These are phyloP conservation scores for Trichopoda pennipes DNA, from an alignment of 2,888 invertebrate species.

Conservation along the genomic window DNA sequence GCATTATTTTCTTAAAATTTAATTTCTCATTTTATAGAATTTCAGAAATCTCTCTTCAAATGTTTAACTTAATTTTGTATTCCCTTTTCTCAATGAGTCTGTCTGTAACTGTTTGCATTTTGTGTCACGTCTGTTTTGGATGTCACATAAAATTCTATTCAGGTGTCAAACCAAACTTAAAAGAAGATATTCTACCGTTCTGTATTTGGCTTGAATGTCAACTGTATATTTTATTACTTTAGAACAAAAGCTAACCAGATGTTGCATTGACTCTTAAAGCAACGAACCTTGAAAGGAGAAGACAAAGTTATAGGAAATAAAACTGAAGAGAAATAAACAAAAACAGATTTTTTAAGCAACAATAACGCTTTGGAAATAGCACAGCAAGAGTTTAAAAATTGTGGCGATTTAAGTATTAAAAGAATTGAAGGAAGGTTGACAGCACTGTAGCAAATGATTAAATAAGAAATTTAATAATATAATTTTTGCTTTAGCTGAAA, in stretches of 20 bases:
- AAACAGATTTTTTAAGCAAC: conserved; percentile 7
- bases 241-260: conserved; percentile 49
- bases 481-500: too few relatives aligned
- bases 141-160: conserved; percentile 66
- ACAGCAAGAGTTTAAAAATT: not conserved
- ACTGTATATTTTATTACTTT: conserved; percentile 54
- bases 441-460: not conserved
- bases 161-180: conserved; percentile 62
- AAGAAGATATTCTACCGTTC: conserved; percentile 66
- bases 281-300: not conserved
- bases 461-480: too few relatives aligned
- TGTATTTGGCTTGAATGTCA: conserved; percentile 62
- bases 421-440: not conserved
- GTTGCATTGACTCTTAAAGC: conserved; percentile 12
- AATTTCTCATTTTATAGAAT: conserved; percentile 8
- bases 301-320: not conserved
- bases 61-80: conserved; percentile 3
- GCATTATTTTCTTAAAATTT: conserved; percentile 37
- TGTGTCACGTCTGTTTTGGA: conserved; percentile 60
- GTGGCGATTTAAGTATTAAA: not conserved
- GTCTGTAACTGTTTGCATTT: conserved; percentile 49
- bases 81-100: conserved; percentile 8
- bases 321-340: not conserved
- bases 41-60: conserved; percentile 5
- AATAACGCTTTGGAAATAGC: conserved; percentile 7